These are phyloP conservation scores for Ametastegia equiseti DNA, from an alignment of 2,888 invertebrate genomes.

Conservation along the genomic window DNA sequence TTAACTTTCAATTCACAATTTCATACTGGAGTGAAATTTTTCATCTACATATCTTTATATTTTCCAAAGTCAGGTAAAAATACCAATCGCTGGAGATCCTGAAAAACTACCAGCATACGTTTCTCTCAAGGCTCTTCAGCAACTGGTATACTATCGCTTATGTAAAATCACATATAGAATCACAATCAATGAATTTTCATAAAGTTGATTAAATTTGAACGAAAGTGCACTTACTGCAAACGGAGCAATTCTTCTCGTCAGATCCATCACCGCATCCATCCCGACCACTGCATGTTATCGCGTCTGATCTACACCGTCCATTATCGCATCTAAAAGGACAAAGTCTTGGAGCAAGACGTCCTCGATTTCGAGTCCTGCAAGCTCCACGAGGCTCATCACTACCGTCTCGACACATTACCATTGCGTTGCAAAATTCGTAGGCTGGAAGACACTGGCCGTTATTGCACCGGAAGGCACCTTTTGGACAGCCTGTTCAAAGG, in stretches of 20 bases:
- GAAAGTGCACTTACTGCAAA: conserved; percentile 87
- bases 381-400: conserved; percentile 88
- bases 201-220: neutral
- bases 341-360: conserved; percentile 77
- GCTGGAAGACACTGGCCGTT: conserved; percentile 93
- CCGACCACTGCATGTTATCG: conserved; percentile 92
- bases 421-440: conserved; percentile 95
- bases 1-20: too few species aligned
- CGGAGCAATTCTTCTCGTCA: conserved; percentile 89
- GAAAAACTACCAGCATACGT: too few species aligned
- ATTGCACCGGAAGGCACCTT: conserved; percentile 89
- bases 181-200: too few species aligned
- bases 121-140: too few species aligned
- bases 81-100: too few species aligned
- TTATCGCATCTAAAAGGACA: conserved; percentile 93
- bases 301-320: conserved; percentile 91
- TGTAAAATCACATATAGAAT: too few species aligned
- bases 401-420: conserved; percentile 91
- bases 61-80: too few species aligned
- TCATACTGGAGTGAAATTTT: too few species aligned
- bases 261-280: conserved; percentile 95
- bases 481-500: conserved; percentile 84
- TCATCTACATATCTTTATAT: too few species aligned
- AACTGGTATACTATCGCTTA: too few species aligned
- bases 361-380: conserved; percentile 74